Base-by-base conservation (phyloP, 2,113 vertebrate species). In the Scolopax mira region DNA sequence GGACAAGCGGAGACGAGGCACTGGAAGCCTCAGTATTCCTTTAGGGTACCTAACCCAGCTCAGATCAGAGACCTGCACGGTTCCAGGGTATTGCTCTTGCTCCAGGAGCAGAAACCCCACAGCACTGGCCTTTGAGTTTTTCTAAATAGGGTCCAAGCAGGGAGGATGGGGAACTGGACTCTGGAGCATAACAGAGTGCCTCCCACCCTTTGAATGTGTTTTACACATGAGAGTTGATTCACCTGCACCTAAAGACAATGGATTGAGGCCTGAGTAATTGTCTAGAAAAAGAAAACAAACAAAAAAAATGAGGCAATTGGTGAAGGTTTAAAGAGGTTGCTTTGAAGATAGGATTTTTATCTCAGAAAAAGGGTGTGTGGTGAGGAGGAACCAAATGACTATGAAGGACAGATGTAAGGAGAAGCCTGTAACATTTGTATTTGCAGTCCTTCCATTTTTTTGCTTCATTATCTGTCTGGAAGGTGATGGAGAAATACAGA, bases 271-370 rank as follows among this genome's bases (percentile, higher is more conserved):
- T 65, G 54, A 91, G 66, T 44, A 48, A 61, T 85, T 61, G 15
- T 73, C n/a, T 70, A 58, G 71, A 80, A 80, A 90, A 15, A 1
- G 15, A n/a, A 79, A 86, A 70, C 72, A 42, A 55, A 84, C 66
- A 1, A 73, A 37, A 49, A 83, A 70, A 2, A 9, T 31, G 46
- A 81, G 33, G 51, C 35, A 25, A 27, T 67, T 75, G 52, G 65
- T 64, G 27, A 30, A 71, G 48, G 31, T 69, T 92, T 85, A 35
- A 87, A 72, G 62, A 73, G 46, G 23, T 28, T 41, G 13, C 62
- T 96, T 89, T 95, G 85, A 89, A 70, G 66, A 21, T 13, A 48
- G 58, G 18, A 62, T 82, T 88, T 88, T 94, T 79, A 35, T 91
- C 78, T 91, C 91, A 39, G 11, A 44, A 48, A 78, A 62, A 77